Percentiles rank a stretch among this genome's conserved stretches.
phyloP scores from a whole-genome alignment of 2,113 vertebrate species.

The Boleophthalmus pectinirostris region DNA sequence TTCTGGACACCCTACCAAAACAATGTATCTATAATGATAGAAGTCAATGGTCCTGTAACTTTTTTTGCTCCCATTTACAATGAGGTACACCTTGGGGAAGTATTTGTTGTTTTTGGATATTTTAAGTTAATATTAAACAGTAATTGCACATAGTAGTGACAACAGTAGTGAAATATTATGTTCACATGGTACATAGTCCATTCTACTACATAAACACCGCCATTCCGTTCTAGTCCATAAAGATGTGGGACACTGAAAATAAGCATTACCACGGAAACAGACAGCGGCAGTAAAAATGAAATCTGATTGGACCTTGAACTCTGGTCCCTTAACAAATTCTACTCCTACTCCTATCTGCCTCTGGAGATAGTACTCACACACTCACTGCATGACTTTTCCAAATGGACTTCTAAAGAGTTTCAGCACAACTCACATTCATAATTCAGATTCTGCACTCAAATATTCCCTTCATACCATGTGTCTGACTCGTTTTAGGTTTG shows the following conservation, averaged over 20 bases:
- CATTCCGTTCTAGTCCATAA: not conserved
- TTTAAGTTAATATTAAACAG: not conserved
- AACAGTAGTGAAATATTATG: no score
- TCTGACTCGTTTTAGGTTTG: slow-evolving; percentile 43
- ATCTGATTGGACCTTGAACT: slow-evolving; percentile 22
- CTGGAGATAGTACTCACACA: slow-evolving; percentile 12
- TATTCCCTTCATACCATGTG: slow-evolving; percentile 27
- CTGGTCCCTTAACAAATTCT: slow-evolving; percentile 32
- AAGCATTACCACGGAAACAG: not conserved
- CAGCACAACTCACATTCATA: slow-evolving; percentile 5
- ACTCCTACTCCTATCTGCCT: slow-evolving; percentile 37
- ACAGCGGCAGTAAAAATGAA: not conserved
- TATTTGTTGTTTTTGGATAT: no score
- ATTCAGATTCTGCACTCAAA: slow-evolving; percentile 19
- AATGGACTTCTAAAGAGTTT: slow-evolving; percentile 41
- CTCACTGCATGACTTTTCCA: slow-evolving; percentile 28
- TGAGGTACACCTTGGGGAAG: no score
- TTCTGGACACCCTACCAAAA: no score
- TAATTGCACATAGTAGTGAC: no score
- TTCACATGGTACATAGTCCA: not conserved
- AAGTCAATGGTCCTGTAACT: no score
- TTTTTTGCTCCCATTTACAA: no score
- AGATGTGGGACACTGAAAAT: not conserved
- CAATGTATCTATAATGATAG: no score
- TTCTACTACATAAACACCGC: not conserved